A percentile compares a stretch with the other conserved stretches of the same genome.
Evolutionary conservation across 92 coral and sea anemone genomes (phyloP).

Genomic region (Heteractis magnifica): DNA sequence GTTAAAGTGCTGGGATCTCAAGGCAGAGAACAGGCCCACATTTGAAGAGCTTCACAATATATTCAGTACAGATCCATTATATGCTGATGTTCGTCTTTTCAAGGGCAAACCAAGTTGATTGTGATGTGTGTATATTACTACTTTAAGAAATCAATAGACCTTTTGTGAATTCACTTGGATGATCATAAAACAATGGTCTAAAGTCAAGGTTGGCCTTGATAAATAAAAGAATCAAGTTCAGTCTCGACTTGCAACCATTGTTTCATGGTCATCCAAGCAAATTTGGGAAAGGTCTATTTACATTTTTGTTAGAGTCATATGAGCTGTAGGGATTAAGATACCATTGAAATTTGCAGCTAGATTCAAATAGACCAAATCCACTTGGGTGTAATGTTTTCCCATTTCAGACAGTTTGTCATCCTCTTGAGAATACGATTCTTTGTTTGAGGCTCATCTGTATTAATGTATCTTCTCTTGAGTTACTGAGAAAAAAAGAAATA

Average conservation of each 20-base stretch:
- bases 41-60: conserved; percentile 86
- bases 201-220: no score
- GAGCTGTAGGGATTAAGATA: neutral
- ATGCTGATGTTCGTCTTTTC: conserved; percentile 82
- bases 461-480: no score
- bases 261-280: no score
- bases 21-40: conserved; percentile 91
- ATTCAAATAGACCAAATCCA: neutral
- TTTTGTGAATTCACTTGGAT: no score
- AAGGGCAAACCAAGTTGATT: conserved; percentile 35
- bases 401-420: no score
- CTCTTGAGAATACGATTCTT: no score
- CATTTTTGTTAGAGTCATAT: neutral
- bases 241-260: no score
- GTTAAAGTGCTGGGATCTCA: conserved; percentile 98
- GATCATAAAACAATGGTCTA: no score
- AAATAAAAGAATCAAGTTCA: no score
- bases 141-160: neutral
- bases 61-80: conserved; percentile 94
- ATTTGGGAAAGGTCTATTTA: neutral
- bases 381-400: neutral
- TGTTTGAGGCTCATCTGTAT: no score
- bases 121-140: neutral
- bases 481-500: no score
- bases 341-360: neutral